Conservation (phyloP, 2,113 vertebrate genomes). For the Grantiella picta region DNA sequence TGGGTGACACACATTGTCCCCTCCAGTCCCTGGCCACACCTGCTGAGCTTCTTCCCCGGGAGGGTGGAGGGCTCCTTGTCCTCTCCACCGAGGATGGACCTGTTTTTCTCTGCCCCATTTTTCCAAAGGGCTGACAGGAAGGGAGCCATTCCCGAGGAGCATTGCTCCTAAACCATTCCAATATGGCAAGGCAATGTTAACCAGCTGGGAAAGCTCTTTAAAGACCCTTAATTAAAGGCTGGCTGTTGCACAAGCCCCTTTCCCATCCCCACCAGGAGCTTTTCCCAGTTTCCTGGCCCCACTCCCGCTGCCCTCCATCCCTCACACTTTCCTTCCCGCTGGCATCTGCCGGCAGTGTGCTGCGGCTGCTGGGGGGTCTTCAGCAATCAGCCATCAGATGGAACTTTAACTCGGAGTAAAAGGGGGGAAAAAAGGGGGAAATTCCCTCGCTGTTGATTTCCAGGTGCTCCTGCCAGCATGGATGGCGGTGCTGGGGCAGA, state of each 20-base stretch:
- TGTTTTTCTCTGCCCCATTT: background rate
- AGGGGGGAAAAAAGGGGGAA: background rate
- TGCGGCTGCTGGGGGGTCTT: background rate
- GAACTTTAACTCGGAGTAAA: background rate
- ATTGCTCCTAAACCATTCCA: constrained; percentile 68
- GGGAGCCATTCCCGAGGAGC: constrained; percentile 13
- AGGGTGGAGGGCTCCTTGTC: background rate
- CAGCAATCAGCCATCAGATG: background rate
- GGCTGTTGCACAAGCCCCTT: constrained; percentile 37
- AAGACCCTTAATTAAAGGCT: constrained; percentile 70
- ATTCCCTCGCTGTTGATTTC: background rate
- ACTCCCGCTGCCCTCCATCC: background rate
- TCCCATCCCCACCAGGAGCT: background rate
- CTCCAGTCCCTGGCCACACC: background rate
- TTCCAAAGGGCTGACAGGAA: background rate
- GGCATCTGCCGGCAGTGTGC: constrained; percentile 47
- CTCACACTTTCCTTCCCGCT: constrained; percentile 8
- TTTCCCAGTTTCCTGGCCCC: constrained; percentile 15
- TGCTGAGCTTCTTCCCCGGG: fast-evolving
- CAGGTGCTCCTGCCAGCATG: background rate
- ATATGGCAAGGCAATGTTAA: constrained; percentile 56
- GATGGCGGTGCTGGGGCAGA: background rate
- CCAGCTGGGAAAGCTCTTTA: constrained; percentile 66
- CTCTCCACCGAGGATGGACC: background rate
- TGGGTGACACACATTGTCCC: background rate